Percentiles rank a stretch among this genome's conserved stretches.
Conservation (phyloP, 1,140 invertebrate species). For the Heliconius hermathena region DNA sequence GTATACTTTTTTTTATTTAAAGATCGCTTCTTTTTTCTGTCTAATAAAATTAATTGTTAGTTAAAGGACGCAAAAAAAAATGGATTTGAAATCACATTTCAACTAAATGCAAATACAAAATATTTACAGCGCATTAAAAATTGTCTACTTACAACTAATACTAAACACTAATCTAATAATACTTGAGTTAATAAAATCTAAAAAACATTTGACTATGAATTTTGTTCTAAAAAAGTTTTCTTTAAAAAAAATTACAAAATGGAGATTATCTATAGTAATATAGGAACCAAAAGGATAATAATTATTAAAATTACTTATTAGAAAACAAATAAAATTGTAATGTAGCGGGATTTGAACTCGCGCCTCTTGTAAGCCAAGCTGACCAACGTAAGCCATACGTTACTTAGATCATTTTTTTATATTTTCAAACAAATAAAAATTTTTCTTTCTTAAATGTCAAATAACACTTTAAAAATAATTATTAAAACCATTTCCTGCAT, state of each 20-base stretch:
- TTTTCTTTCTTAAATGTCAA: too few relatives aligned
- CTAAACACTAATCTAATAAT: slow-evolving; percentile 69
- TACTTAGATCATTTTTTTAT: too few relatives aligned
- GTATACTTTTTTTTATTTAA: background rate
- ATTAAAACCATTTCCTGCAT: too few relatives aligned
- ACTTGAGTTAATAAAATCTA: slow-evolving; percentile 57
- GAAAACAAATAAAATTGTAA: too few relatives aligned
- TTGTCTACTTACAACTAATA: slow-evolving; percentile 73
- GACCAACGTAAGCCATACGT: too few relatives aligned
- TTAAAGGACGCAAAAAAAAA: slow-evolving; percentile 10
- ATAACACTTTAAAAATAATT: too few relatives aligned
- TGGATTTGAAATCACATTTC: slow-evolving; percentile 60
- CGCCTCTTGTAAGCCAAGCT: too few relatives aligned
- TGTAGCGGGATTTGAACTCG: too few relatives aligned
- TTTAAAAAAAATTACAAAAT: background rate
- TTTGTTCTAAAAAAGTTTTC: slow-evolving; percentile 38
- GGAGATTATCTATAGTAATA: slow-evolving; percentile 11
- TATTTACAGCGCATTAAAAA: slow-evolving; percentile 52
- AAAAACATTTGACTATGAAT: slow-evolving; percentile 36
- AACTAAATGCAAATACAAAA: slow-evolving; percentile 67
- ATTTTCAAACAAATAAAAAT: too few relatives aligned
- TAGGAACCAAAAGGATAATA: background rate
- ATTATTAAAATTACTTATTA: too few relatives aligned
- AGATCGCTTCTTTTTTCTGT: background rate
- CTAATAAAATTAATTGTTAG: background rate